phyloP scores from a whole-genome alignment of 1,140 invertebrate species.

The Calephelis nemesis region DNA sequence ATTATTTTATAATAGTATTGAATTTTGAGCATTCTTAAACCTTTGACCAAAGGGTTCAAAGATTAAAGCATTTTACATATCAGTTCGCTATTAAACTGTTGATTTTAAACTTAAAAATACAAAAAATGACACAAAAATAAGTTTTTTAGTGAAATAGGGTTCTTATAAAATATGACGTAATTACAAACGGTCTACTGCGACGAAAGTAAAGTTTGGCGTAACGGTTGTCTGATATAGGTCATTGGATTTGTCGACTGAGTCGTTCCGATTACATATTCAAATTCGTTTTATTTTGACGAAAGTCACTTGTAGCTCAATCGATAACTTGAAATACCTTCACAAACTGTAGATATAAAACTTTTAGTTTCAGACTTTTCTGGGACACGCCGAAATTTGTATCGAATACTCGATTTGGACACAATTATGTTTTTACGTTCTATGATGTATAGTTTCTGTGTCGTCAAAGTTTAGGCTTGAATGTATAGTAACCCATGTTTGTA shows the following conservation, averaged over 20 bases:
- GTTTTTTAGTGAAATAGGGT: too few species aligned
- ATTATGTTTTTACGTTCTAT: too few species aligned
- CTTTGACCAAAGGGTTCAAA: too few species aligned
- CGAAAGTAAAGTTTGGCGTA: slow-evolving; percentile 2
- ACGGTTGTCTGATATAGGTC: slow-evolving; percentile 7
- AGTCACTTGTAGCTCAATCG: not conserved
- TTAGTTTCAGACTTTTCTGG: not conserved
- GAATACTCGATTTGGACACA: not conserved
- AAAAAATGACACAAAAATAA: too few species aligned
- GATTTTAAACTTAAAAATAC: too few species aligned
- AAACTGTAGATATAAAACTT: not conserved
- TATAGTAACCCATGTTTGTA: too few species aligned
- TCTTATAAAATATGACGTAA: not conserved
- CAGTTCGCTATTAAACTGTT: too few species aligned
- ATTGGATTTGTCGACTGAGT: slow-evolving; percentile 1
- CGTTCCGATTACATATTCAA: slow-evolving; percentile 4
- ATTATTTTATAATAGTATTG: too few species aligned
- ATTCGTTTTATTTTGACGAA: not conserved
- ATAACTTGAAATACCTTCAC: not conserved
- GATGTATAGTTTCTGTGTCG: too few species aligned
- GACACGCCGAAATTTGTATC: not conserved
- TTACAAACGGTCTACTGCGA: not conserved
- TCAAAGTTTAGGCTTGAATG: too few species aligned
- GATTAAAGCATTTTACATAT: too few species aligned
- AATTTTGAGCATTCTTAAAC: too few species aligned